These are phyloP conservation scores for Climacteris rufus DNA, from an alignment of 2,113 vertebrate genomes.

Conservation along the genomic window DNA sequence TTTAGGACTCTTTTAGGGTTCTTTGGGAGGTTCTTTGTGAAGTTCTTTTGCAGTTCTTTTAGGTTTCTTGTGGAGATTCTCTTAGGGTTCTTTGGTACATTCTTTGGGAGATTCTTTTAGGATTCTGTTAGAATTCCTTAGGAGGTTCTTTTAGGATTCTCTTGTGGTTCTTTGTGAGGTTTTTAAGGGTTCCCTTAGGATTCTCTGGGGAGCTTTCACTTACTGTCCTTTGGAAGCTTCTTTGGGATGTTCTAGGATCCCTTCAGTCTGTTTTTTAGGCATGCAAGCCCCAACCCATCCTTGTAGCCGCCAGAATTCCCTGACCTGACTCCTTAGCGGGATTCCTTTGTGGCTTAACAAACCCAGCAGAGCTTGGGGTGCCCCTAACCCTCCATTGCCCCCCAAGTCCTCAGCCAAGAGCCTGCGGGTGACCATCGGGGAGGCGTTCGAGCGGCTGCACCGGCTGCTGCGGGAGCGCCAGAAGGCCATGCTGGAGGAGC, in stretches of 20 bases:
- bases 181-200: neutral
- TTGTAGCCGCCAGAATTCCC: neutral
- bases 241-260: neutral
- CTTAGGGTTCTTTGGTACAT: too few species aligned
- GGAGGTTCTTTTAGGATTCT: neutral
- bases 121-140: neutral
- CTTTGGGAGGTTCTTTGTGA: neutral
- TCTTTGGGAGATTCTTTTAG: neutral
- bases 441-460: constrained; percentile 92
- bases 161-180: neutral
- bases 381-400: neutral
- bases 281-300: neutral
- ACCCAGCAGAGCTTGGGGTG: neutral
- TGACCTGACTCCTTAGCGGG: too few species aligned
- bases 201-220: fast-evolving
- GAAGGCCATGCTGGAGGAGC: constrained; percentile 96
- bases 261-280: neutral
- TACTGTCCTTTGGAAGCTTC: neutral
- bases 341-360: neutral
- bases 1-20: too few species aligned
- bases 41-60: too few species aligned
- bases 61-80: too few species aligned
- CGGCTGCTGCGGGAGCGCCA: constrained; percentile 93
- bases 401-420: constrained; percentile 91
- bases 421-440: constrained; percentile 88